phyloP scores from a whole-genome alignment of 2,888 invertebrate genomes.

The Bedellia somnulentella region DNA sequence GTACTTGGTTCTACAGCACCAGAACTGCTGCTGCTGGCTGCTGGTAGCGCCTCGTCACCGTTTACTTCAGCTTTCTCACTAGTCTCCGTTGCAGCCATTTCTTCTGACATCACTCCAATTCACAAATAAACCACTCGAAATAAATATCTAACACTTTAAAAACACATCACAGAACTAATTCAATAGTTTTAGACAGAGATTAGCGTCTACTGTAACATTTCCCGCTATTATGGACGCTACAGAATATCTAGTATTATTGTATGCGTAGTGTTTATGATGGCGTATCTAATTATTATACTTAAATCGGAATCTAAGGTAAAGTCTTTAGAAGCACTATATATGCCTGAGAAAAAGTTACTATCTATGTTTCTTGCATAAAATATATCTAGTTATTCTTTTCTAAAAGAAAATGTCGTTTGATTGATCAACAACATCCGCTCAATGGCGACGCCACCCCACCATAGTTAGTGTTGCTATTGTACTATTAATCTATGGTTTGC shows the following conservation, averaged over 20 bases:
- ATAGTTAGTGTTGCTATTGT: too few relatives aligned
- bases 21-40: conserved; percentile 18
- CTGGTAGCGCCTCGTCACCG: conserved; percentile 21
- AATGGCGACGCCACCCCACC: conserved; percentile 35
- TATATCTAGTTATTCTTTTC: conserved; percentile 13
- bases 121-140: conserved; percentile 28
- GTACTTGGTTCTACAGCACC: conserved; percentile 17
- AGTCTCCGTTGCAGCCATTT: conserved; percentile 53
- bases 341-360: conserved; percentile 10
- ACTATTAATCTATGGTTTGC: too few relatives aligned
- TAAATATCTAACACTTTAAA: conserved; percentile 36
- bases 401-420: conserved; percentile 47
- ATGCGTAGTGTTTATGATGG: conserved; percentile 16
- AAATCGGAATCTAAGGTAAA: conserved; percentile 9
- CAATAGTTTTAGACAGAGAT: conserved; percentile 31
- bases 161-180: conserved; percentile 45
- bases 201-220: conserved; percentile 52
- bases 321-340: conserved; percentile 3
- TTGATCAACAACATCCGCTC: conserved; percentile 48
- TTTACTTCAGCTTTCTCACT: conserved; percentile 28
- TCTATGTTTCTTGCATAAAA: conserved; percentile 10
- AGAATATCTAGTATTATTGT: conserved; percentile 15
- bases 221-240: conserved; percentile 45
- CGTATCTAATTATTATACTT: neutral
- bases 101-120: conserved; percentile 53